Conservation (phyloP, 2,888 invertebrate species). For the Acholoe squamosa region DNA sequence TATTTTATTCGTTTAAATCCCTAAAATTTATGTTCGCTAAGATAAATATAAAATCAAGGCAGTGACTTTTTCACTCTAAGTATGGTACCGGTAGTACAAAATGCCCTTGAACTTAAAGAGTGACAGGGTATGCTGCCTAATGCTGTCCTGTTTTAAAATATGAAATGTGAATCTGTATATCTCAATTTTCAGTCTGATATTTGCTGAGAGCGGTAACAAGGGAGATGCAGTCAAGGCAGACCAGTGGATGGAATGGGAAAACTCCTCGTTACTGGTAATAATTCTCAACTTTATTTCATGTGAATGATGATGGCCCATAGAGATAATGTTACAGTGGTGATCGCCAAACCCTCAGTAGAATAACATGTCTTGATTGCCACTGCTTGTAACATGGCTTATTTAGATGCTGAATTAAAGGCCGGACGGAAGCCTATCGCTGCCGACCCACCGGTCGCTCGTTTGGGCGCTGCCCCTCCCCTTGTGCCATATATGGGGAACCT, state of each 20-base stretch:
- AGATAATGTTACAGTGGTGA: not conserved
- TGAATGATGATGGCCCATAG: no score
- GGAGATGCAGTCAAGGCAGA: constrained; percentile 69
- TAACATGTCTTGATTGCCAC: no score
- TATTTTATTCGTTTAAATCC: no score
- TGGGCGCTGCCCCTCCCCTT: no score
- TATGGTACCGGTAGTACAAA: not conserved
- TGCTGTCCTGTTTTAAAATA: not conserved
- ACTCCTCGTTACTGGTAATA: constrained; percentile 74
- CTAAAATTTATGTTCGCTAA: not conserved
- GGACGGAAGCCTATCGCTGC: no score
- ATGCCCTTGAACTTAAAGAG: not conserved
- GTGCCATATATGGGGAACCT: no score
- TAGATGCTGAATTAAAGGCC: not conserved
- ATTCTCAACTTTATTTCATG: not conserved
- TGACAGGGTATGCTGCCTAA: not conserved
- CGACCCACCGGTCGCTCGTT: no score
- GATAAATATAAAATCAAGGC: not conserved
- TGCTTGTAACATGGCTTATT: not conserved
- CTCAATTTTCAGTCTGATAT: constrained; percentile 40
- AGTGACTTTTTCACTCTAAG: not conserved
- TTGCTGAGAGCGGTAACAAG: constrained; percentile 20
- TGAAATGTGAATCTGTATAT: not conserved
- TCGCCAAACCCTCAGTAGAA: not conserved
- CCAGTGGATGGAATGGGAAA: constrained; percentile 80